Conservation (phyloP, 1,140 invertebrate species). For the Aphis craccivora region DNA sequence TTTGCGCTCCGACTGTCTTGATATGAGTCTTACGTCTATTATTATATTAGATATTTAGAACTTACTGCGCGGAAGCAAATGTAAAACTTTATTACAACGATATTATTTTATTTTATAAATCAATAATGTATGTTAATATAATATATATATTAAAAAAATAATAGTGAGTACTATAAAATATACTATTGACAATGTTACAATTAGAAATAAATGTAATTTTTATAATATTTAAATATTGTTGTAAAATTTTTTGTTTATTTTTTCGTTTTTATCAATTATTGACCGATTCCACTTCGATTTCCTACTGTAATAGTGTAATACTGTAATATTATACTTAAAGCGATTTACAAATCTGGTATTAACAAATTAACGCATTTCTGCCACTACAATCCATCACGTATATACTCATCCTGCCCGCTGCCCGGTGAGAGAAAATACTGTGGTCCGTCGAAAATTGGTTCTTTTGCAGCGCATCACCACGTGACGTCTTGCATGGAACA, state of each 20-base stretch:
- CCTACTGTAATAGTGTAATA: neutral
- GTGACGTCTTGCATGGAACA: no score
- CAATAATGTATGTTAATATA: constrained; percentile 49
- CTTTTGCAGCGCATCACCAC: no score
- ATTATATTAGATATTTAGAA: constrained; percentile 6
- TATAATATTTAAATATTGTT: constrained; percentile 49
- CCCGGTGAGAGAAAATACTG: no score
- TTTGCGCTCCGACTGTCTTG: neutral
- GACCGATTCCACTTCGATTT: neutral
- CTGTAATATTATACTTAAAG: neutral
- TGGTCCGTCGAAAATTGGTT: no score
- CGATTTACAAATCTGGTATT: neutral
- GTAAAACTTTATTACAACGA: constrained; percentile 35
- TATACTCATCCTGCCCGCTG: no score
- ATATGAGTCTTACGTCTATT: neutral
- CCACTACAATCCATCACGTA: no score
- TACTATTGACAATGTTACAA: constrained; percentile 57
- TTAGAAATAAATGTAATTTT: constrained; percentile 58
- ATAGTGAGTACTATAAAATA: constrained; percentile 9
- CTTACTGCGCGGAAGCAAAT: neutral
- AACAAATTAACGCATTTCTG: no score
- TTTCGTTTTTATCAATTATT: neutral
- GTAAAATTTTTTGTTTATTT: neutral
- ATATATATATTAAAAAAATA: neutral
- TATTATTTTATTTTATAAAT: constrained; percentile 57